These are phyloP conservation scores for Lasaia peninsularis DNA, from an alignment of 1,140 invertebrate species.

Conservation along the genomic window DNA sequence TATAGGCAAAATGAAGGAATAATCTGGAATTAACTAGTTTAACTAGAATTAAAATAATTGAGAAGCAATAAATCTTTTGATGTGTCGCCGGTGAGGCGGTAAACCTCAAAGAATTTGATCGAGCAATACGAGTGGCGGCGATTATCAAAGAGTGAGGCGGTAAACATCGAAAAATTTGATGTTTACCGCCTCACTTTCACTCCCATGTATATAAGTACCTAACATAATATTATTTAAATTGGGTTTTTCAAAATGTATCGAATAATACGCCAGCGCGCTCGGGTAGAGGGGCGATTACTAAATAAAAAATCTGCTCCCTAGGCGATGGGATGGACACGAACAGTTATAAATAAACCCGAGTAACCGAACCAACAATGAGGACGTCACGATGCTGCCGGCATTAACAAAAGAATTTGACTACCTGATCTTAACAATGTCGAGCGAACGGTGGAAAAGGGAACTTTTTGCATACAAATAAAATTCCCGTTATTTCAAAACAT, in stretches of 20 bases:
- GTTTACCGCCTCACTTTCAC: background rate
- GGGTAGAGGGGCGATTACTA: background rate
- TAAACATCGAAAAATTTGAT: background rate
- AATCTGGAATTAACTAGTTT: background rate
- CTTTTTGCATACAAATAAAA: conserved; percentile 1
- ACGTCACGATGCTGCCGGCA: background rate
- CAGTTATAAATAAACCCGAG: background rate
- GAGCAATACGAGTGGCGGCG: background rate
- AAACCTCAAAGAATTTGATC: background rate
- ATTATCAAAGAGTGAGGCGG: background rate
- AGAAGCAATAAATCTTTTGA: conserved; percentile 32
- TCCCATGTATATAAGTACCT: background rate
- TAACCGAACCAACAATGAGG: background rate
- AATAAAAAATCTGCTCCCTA: background rate
- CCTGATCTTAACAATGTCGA: background rate
- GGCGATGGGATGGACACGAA: background rate
- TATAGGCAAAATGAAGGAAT: conserved; percentile 2
- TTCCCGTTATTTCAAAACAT: no score
- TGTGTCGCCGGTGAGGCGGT: background rate
- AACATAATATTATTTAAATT: background rate
- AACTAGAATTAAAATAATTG: background rate
- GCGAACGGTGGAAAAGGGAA: background rate
- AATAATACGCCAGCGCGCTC: background rate
- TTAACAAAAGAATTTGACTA: background rate
- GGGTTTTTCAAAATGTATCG: background rate